Base-by-base conservation (phyloP, 2,888 invertebrate species). In the Linnaemya vulpina region DNA sequence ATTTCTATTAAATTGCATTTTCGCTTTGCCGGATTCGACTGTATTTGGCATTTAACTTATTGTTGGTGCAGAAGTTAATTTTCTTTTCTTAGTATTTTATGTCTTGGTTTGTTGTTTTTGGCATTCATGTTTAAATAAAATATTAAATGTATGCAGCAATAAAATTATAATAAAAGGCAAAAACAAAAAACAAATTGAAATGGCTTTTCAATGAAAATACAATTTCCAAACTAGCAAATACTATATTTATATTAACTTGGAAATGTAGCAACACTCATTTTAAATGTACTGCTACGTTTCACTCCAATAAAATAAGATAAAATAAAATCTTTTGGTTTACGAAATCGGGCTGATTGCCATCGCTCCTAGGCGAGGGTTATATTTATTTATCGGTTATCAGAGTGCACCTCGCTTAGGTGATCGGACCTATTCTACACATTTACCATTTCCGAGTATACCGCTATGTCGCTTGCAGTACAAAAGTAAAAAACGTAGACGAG, bases 51-150 rank as follows among this genome's bases (percentile, higher is more conserved):
- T 62, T 81, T 75, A 68, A 35, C 74, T 75, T 78, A 51, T 62
- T 78, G 68, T 70, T 71, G 62, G 49, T 65, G 20, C 65, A 82
- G 75, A 81, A 82, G 71, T 55, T 76, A 76, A 82, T 60, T 82
- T 73, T 76, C 65, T 82, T 76, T 82, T 65, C 70, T 82, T 65
- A 58, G 30, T 58, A 22, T 65, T 58, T 58, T 65, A 15, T 38
- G 11, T 53, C 68, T 49, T 49, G 40, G 13, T 80, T 60, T 11
- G 60, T 74, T 71, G 30, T 65, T 65, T 82, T 71, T 71, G 65
- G 70, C 49, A 58, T 71, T 77, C 49, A 35, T 9, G 55, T 51
- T 30, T 17, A 65, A 49, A 46, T 46, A 60, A 17, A 65, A 35
- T n/a, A n/a, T n/a, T n/a, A 17, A 71, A 53, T 77, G 71, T 70